phyloP scores from a whole-genome alignment of 2,113 vertebrate genomes.

The Caranx melampygus region DNA sequence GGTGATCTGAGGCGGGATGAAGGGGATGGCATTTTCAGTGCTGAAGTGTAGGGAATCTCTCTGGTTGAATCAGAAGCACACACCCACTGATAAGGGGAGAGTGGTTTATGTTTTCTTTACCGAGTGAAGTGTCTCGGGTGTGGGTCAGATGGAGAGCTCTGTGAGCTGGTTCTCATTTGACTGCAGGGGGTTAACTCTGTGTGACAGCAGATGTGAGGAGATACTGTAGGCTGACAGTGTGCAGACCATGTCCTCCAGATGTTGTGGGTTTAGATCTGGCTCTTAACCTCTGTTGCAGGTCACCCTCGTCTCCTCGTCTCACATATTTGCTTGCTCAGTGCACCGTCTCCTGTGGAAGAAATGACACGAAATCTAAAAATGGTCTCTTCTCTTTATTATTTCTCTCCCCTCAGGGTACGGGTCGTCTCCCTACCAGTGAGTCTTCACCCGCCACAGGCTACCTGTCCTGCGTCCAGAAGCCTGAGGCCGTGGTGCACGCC shows the following conservation, averaged over 20 bases:
- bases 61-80: neutral
- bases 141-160: constrained; percentile 11
- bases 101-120: neutral
- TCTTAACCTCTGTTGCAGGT: constrained; percentile 4
- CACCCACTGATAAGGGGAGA: constrained; percentile 1
- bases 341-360: neutral
- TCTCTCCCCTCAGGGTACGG: constrained; percentile 82
- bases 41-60: neutral
- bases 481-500: constrained; percentile 94
- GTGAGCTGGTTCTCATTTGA: constrained; percentile 1
- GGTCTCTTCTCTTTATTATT: neutral
- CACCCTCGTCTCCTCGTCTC: neutral
- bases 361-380: neutral
- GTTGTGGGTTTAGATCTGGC: neutral
- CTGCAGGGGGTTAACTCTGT: neutral
- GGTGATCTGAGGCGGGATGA: constrained; percentile 48
- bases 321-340: neutral
- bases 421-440: constrained; percentile 87
- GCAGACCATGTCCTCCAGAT: neutral
- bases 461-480: constrained; percentile 90
- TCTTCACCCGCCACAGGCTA: constrained; percentile 88
- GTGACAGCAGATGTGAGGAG: constrained; percentile 16
- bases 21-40: constrained; percentile 51
- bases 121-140: neutral
- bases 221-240: neutral